Percentiles rank a stretch among this genome's conserved stretches.
Conservation (phyloP, 2,113 vertebrate species). For the Cochlearius cochlearius region DNA sequence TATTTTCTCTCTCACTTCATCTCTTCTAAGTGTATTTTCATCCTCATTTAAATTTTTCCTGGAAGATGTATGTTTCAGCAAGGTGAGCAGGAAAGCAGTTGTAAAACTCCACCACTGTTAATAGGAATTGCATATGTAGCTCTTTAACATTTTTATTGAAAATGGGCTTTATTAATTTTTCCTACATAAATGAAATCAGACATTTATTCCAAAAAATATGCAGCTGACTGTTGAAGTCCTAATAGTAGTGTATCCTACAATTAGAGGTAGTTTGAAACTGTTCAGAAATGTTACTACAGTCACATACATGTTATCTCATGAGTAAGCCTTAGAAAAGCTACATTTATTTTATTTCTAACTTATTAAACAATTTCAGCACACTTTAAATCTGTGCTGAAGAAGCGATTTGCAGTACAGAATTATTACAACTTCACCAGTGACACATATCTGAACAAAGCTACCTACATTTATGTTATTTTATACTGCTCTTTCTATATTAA, state of each 20-base stretch:
- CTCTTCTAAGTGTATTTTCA: neutral
- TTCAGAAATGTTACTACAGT: neutral
- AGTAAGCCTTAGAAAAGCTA: neutral
- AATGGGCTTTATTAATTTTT: neutral
- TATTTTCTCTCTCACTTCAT: neutral
- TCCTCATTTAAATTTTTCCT: neutral
- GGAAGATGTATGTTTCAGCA: neutral
- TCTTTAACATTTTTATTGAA: neutral
- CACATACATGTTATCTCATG: neutral
- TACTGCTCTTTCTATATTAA: neutral
- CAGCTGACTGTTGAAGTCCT: neutral
- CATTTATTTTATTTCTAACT: neutral
- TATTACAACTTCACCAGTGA: neutral
- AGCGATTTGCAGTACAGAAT: neutral
- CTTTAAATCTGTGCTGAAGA: neutral
- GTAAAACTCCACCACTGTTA: neutral
- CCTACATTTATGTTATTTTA: neutral
- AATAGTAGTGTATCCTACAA: neutral
- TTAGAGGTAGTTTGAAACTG: neutral
- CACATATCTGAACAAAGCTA: neutral
- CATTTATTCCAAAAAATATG: neutral
- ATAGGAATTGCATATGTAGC: neutral
- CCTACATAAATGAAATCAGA: neutral
- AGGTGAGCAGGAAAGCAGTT: neutral
- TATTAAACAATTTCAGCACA: neutral